These are phyloP conservation scores for Anaspis maculata DNA, from an alignment of 2,888 invertebrate species.

Conservation along the genomic window DNA sequence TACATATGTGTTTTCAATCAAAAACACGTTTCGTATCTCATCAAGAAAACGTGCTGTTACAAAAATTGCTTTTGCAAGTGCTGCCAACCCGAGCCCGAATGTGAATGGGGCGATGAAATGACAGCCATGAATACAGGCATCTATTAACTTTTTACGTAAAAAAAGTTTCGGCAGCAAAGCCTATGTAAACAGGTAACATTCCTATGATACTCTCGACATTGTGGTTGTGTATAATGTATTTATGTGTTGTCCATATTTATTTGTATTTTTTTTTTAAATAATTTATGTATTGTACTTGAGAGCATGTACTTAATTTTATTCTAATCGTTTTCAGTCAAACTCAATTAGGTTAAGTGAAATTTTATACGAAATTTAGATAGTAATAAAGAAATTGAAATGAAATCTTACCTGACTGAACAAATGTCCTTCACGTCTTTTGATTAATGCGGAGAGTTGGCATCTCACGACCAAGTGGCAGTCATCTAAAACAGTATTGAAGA, in stretches of 20 bases:
- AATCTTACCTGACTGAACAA: conserved; percentile 80
- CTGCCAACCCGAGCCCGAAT: conserved; percentile 55
- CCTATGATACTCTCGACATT: conserved; percentile 2
- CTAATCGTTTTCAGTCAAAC: too few species aligned
- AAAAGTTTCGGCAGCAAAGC: too few species aligned
- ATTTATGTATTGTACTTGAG: too few species aligned
- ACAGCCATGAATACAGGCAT: conserved; percentile 70
- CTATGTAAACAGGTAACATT: too few species aligned
- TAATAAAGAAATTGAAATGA: too few species aligned
- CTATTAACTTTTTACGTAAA: conserved; percentile 31
- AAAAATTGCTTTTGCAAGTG: conserved; percentile 46
- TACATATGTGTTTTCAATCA: conserved; percentile 73
- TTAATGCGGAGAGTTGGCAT: conserved; percentile 72
- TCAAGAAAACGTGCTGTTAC: conserved; percentile 74
- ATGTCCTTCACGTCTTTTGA: conserved; percentile 72
- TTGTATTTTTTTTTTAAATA: too few species aligned
- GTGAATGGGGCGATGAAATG: conserved; percentile 86
- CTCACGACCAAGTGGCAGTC: conserved; percentile 89
- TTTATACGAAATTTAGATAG: too few species aligned
- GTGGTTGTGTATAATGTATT: too few species aligned
- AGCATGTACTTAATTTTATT: too few species aligned
- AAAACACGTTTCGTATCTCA: conserved; percentile 67
- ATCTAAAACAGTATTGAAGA: conserved; percentile 94
- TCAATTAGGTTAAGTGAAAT: too few species aligned
- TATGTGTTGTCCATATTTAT: too few species aligned